phyloP scores from a whole-genome alignment of 2,113 vertebrate species.

The Mugil cephalus region DNA sequence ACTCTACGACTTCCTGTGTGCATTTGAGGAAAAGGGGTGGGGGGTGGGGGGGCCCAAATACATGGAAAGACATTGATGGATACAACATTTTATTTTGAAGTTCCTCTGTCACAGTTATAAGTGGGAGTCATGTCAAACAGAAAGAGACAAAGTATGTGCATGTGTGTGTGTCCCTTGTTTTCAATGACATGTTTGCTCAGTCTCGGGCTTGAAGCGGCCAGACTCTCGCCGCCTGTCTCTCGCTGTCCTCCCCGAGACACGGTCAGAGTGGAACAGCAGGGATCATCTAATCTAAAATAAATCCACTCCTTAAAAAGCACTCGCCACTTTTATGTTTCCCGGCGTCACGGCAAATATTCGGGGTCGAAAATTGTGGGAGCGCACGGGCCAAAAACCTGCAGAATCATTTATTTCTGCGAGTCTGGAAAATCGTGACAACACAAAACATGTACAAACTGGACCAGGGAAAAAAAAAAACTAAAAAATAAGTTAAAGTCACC shows the following conservation, averaged over 20 bases:
- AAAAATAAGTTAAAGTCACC: too few relatives aligned
- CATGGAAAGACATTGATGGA: too few relatives aligned
- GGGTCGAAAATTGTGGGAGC: background rate
- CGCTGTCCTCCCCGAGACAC: background rate
- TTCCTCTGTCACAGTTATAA: too few relatives aligned
- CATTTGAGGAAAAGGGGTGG: background rate
- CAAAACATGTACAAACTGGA: slow-evolving; percentile 5
- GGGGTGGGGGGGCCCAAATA: too few relatives aligned
- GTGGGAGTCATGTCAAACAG: too few relatives aligned
- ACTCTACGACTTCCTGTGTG: slow-evolving; percentile 71
- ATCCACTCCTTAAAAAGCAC: background rate
- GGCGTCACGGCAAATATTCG: slow-evolving; percentile 13
- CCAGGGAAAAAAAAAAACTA: background rate
- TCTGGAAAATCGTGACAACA: slow-evolving; percentile 18
- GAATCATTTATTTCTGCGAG: slow-evolving; percentile 4
- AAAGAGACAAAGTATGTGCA: too few relatives aligned
- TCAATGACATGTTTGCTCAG: background rate
- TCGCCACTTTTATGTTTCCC: background rate
- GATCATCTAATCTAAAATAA: background rate
- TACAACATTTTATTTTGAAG: slow-evolving; percentile 14
- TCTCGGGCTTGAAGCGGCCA: background rate
- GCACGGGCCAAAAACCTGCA: slow-evolving; percentile 15
- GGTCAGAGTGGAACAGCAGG: background rate
- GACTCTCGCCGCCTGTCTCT: background rate
- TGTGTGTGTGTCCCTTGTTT: too few relatives aligned